phyloP scores from a whole-genome alignment of 1,140 invertebrate genomes.

The Meloidogyne chitwoodi region DNA sequence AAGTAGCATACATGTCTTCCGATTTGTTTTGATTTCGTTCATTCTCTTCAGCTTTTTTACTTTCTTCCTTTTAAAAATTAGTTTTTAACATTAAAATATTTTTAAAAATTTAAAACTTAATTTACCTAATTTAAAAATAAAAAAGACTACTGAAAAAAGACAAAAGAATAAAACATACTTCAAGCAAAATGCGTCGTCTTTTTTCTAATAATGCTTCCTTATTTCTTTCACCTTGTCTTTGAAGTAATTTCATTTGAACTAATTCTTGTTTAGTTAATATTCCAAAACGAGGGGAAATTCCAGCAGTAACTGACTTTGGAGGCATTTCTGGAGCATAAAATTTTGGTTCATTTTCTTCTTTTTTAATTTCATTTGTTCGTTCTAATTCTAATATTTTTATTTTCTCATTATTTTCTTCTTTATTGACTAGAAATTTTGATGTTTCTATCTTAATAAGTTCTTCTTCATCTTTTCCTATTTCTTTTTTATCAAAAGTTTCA shows the following conservation, averaged over 20 bases:
- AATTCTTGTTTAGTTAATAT: conserved; percentile 30
- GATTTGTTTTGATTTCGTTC: not conserved
- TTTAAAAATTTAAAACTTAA: too few relatives aligned
- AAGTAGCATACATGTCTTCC: conserved; percentile 27
- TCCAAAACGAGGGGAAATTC: conserved; percentile 26
- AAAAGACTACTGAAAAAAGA: too few relatives aligned
- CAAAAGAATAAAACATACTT: not conserved
- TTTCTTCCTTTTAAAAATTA: not conserved
- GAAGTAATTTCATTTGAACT: conserved; percentile 18
- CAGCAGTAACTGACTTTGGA: not conserved
- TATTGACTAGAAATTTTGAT: not conserved
- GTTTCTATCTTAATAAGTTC: not conserved
- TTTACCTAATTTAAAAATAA: too few relatives aligned
- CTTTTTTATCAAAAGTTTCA: not conserved
- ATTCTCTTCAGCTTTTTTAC: not conserved
- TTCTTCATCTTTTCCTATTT: not conserved
- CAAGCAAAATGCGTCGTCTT: not conserved
- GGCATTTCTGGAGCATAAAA: conserved; percentile 18
- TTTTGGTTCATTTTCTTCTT: conserved; percentile 9
- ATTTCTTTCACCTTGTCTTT: not conserved
- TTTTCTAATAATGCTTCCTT: conserved; percentile 12
- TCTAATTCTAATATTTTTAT: not conserved
- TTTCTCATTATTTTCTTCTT: not conserved
- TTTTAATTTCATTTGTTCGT: not conserved
- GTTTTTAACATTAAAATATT: not conserved